These are phyloP conservation scores for Liopterus haemorrhoidalis DNA, from an alignment of 2,888 invertebrate genomes.

Conservation along the genomic window DNA sequence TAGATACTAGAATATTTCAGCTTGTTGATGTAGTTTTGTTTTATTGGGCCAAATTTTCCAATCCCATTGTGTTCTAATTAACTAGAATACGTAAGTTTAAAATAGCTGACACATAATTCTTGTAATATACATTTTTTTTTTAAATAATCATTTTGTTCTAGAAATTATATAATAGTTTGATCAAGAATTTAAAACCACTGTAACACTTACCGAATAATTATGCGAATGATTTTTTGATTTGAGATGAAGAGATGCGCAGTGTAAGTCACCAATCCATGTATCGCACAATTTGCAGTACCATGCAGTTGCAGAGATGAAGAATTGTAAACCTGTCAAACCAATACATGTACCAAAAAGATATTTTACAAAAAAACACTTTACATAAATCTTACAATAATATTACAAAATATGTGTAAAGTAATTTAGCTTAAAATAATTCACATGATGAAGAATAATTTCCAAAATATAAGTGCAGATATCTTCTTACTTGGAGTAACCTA, in stretches of 20 bases:
- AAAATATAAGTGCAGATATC: constrained; percentile 15
- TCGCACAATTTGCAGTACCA: constrained; percentile 89
- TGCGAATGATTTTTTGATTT: constrained; percentile 74
- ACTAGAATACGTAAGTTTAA: too few species aligned
- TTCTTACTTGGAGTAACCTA: constrained; percentile 12
- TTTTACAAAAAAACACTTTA: neutral
- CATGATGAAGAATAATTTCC: constrained; percentile 6
- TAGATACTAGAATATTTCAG: too few species aligned
- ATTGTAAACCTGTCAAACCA: constrained; percentile 65
- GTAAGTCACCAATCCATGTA: constrained; percentile 81
- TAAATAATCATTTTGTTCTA: too few species aligned
- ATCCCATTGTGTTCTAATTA: too few species aligned
- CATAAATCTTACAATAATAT: neutral
- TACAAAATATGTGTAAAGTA: neutral
- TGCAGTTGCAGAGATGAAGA: constrained; percentile 78
- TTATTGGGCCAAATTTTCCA: too few species aligned
- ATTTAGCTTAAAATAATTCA: neutral
- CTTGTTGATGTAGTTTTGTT: too few species aligned
- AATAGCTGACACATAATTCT: too few species aligned
- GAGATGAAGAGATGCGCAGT: constrained; percentile 80
- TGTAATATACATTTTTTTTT: too few species aligned
- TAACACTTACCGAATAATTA: constrained; percentile 66
- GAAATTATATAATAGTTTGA: too few species aligned
- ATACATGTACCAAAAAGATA: too few species aligned
- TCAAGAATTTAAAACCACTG: too few species aligned